Evolutionary conservation across 2,888 invertebrate species (phyloP), one percentile per base, ranked within the genome.

Genomic region (Lithodes maja): DNA sequence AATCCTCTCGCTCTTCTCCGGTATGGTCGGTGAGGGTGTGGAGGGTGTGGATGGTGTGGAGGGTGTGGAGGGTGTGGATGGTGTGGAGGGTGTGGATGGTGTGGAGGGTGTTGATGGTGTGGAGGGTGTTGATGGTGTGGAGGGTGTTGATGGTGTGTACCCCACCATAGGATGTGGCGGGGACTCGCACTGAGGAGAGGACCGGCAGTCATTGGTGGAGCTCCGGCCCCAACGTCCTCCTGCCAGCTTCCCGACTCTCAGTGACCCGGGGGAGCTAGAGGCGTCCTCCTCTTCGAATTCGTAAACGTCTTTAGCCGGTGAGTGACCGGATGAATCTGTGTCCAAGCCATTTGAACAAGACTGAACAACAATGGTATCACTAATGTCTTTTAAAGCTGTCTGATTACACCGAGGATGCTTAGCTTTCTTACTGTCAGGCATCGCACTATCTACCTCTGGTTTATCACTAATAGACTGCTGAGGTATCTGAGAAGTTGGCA

Each of bases 271-370:
- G 50, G 88, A 85, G 71, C 79, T 9, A 5, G 86, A 80, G 74
- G 86, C 90, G 68, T 85, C 87, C 17, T 91, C 91, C 17, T 90
- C 91, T 52, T 91, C 88, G 80, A 91, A 91, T 77, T 91, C 91
- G 80, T 91, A 91, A 53, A 91, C 90, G 69, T 91, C 91, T 85
- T 91, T 91, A 68, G 85, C 71, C 68, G 88, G 61, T 50, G 88
- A 89, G 33, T 78, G 84, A 52, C 75, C 81, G 17, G 80, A 33
- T 54, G 83, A 33, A 33, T 68, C 79, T 3, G 74, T 50, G 71
- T 54, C 81, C 74, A 52, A 74, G 55, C 71, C 80, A 78, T 82
- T 79, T n/a, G 78, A 68, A 75, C 69, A 61, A 53, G 88, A 85
- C 53, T 85, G 88, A 84, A 75, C 52, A 52, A 85, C 88, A 12